Conservation (phyloP, 2,797 vertebrate species). For the Takifugu rubripes region DNA sequence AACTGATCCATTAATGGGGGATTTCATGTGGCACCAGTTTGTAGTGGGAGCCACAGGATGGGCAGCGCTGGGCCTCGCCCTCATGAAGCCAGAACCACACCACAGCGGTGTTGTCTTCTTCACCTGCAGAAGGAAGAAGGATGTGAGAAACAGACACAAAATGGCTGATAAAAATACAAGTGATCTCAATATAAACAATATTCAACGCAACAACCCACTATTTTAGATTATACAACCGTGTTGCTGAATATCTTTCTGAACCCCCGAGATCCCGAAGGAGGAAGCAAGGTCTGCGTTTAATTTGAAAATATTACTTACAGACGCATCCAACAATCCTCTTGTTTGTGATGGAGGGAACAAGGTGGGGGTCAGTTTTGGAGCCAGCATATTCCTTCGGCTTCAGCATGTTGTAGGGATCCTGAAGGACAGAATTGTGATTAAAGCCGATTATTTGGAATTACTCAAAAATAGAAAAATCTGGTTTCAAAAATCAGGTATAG, state of each 20-base stretch:
- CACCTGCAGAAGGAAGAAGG: slow-evolving; percentile 70
- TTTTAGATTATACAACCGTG: no score
- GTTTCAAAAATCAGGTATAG: no score
- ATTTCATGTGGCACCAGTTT: slow-evolving; percentile 82
- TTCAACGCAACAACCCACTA: no score
- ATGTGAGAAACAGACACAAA: neutral
- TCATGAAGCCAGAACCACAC: slow-evolving; percentile 91
- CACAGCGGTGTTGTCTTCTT: slow-evolving; percentile 85
- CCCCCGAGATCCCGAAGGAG: neutral
- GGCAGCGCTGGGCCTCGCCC: slow-evolving; percentile 86
- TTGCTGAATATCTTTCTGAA: no score
- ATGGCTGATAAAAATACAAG: no score
- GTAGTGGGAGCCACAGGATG: slow-evolving; percentile 85
- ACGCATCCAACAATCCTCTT: slow-evolving; percentile 89
- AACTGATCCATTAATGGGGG: slow-evolving; percentile 66
- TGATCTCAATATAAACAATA: neutral
- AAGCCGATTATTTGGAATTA: no score
- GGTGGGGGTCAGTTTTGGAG: slow-evolving; percentile 84
- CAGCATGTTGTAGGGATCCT: slow-evolving; percentile 87
- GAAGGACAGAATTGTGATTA: neutral
- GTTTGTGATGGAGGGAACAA: slow-evolving; percentile 84
- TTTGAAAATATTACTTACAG: slow-evolving; percentile 74
- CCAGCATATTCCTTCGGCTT: slow-evolving; percentile 81
- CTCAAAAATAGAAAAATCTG: no score
- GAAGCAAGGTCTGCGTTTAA: neutral